Base-by-base conservation (phyloP, 2,113 vertebrate species). In the Labrus mixtus region DNA sequence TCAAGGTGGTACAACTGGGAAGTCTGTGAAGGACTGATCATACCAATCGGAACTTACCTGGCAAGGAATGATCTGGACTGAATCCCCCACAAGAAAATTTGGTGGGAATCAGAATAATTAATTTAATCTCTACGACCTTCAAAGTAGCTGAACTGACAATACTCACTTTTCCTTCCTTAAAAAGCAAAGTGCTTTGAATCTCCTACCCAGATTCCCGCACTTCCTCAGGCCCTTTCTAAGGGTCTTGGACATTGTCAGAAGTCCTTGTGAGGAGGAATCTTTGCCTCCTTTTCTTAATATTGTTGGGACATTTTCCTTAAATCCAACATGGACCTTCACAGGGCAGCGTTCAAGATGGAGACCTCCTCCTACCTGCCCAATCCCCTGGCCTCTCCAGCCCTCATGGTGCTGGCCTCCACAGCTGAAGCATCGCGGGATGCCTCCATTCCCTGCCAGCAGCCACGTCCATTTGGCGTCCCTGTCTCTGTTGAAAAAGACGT, bases 271-370 rank as follows among this genome's bases (percentile, higher is more conserved):
- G 88, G 90, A 89, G 91, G 85, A 83, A 76, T 46, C 37, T 65
- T 90, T 93, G 92, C 89, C 87, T 91, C 89, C 87, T 87, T 86
- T 78, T 81, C 37, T 93, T 91, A 36, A 88, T 76, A 64, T 53
- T 62, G 59, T 83, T 48, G 23, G 50, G 10, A 68, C 20, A 23
- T 54, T 43, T 10, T 54, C 76, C 88, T 68, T 48, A 75, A 1
- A 12, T 73, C 56, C 73, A 87, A 73, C 77, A 99, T 99, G 98
- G 98, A 99, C 95, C 97, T 99, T 94, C 98, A 99, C 95, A 95
- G 97, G 94, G 97, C 98, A 86, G 97, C 98, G 71, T 99, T 99
- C 96, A 99, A 99, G 94, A 99, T 99, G 98, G 98, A 99, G 96
- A 99, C 96, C 94, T 98, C 98, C 80, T 98, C 98, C 91, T 99